Percentiles rank a stretch among this genome's conserved stretches.
Conservation (phyloP, 2,888 invertebrate species). For the Macrophya annulata region DNA sequence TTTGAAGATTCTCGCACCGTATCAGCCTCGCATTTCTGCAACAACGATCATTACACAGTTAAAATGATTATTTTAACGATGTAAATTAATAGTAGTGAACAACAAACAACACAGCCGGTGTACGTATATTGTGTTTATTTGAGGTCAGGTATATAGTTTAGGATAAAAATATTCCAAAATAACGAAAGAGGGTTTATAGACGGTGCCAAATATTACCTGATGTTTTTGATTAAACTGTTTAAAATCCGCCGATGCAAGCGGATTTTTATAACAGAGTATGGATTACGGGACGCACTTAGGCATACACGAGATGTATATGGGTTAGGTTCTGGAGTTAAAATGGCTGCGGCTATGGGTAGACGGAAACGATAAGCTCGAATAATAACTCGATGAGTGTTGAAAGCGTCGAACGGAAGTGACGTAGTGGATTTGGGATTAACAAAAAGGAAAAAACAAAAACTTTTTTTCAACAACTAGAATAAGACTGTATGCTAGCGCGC, state of each 20-base stretch:
- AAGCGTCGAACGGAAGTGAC: conserved; percentile 42
- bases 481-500: conserved; percentile 60
- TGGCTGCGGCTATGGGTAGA: not conserved
- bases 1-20: not conserved
- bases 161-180: not conserved
- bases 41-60: not conserved
- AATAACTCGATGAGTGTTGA: no score
- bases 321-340: not conserved
- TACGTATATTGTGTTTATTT: not conserved
- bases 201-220: conserved; percentile 39
- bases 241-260: conserved; percentile 56
- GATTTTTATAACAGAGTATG: conserved; percentile 18
- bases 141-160: not conserved
- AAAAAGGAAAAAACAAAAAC: not conserved
- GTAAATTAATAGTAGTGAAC: not conserved
- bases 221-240: not conserved
- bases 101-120: not conserved
- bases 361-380: conserved; percentile 1
- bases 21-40: not conserved
- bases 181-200: not conserved
- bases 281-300: not conserved
- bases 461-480: not conserved
- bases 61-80: not conserved
- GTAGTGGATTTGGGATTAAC: not conserved
- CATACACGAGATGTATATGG: not conserved